These are phyloP conservation scores for Aphelocoma californica DNA, from an alignment of 2,797 vertebrate genomes.

Conservation along the genomic window DNA sequence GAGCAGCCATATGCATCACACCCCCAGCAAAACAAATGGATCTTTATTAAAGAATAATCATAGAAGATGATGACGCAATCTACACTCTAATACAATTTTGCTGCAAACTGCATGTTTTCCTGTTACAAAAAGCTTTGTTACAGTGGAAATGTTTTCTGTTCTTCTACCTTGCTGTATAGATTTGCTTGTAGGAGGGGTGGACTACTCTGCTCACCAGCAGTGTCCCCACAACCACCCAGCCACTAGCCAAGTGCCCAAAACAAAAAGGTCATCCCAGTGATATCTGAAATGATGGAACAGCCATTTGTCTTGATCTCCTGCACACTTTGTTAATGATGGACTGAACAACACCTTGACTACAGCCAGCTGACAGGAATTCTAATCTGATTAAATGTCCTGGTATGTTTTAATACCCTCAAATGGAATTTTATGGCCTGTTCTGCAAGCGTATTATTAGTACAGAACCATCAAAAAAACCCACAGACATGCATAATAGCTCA, in stretches of 20 bases:
- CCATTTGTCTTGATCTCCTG: constrained; percentile 43
- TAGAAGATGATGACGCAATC: background rate
- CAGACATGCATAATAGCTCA: constrained; percentile 77
- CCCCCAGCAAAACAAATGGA: background rate
- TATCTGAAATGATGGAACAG: constrained; percentile 13
- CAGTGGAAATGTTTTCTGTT: background rate
- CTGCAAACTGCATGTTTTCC: background rate
- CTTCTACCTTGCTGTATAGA: background rate
- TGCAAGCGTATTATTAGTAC: constrained; percentile 71
- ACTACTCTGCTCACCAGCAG: background rate
- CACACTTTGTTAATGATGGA: constrained; percentile 48
- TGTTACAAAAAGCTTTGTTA: background rate
- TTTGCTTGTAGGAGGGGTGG: background rate
- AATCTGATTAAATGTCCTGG: constrained; percentile 73
- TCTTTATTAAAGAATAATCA: background rate
- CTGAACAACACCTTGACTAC: constrained; percentile 56
- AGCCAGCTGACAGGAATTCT: constrained; percentile 70
- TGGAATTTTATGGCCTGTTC: constrained; percentile 78
- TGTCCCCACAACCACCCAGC: background rate
- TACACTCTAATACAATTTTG: background rate
- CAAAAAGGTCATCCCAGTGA: constrained; percentile 26
- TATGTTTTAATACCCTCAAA: constrained; percentile 78
- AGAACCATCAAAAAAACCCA: constrained; percentile 69
- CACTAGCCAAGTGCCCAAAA: constrained; percentile 3
- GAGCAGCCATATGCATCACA: background rate